phyloP scores from a whole-genome alignment of 2,888 invertebrate genomes.

The Proisotoma minuta region DNA sequence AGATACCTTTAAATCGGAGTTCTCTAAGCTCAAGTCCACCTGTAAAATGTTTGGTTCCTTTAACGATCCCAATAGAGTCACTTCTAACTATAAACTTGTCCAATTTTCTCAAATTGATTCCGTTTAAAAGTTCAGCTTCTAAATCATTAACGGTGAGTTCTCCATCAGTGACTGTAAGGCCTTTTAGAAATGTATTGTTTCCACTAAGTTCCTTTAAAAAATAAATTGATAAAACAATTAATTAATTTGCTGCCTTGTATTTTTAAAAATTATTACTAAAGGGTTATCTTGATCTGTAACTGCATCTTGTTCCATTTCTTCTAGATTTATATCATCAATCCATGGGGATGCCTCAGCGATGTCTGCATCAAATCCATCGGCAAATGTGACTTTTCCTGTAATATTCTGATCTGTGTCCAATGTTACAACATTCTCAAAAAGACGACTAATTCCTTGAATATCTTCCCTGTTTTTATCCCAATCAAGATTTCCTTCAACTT shows the following conservation, averaged over 20 bases:
- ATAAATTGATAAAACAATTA: not conserved
- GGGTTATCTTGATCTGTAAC: conserved; percentile 2
- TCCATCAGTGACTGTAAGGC: conserved; percentile 12
- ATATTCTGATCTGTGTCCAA: conserved; percentile 21
- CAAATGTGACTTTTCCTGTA: conserved; percentile 26
- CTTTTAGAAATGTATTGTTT: conserved; percentile 16
- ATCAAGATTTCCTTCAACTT: conserved; percentile 22
- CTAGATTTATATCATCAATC: conserved; percentile 31
- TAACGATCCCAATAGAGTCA: conserved; percentile 1
- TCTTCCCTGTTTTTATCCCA: conserved; percentile 23
- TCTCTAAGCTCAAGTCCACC: conserved; percentile 9
- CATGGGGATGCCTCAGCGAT: conserved; percentile 15
- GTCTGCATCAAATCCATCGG: conserved; percentile 18
- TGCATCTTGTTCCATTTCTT: conserved; percentile 30
- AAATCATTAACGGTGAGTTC: conserved; percentile 11
- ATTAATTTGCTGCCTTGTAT: not conserved
- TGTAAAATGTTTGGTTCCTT: conserved; percentile 20
- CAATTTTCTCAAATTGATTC: conserved; percentile 18
- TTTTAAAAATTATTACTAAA: conserved; percentile 1
- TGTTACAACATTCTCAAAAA: conserved; percentile 31
- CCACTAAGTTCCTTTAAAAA: conserved; percentile 19
- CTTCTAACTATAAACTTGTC: conserved; percentile 20
- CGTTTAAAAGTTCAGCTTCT: conserved; percentile 17
- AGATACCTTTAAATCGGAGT: conserved; percentile 13
- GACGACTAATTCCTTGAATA: conserved; percentile 16